Conservation (phyloP, 2,797 vertebrate genomes). For the Darevskia nairensis region DNA sequence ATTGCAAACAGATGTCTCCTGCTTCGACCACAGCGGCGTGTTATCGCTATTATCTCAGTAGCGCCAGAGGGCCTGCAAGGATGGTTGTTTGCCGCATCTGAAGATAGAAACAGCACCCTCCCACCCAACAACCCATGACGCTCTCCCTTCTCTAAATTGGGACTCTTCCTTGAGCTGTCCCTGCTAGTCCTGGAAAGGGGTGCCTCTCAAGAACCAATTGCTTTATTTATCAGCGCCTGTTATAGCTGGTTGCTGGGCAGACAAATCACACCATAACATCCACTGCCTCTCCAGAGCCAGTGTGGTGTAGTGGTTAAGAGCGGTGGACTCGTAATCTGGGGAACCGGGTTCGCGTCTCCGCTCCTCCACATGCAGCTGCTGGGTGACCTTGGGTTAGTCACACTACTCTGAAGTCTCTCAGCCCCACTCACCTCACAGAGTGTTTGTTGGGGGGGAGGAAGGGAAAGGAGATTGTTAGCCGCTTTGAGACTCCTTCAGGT, state of each 20-base stretch:
- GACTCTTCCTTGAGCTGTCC: background rate
- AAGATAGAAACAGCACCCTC: background rate
- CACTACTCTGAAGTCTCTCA: no score
- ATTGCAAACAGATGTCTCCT: background rate
- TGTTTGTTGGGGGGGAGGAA: no score
- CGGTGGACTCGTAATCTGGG: no score
- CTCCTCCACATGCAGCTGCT: no score
- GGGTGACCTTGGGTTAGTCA: no score
- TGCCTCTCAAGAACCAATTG: background rate
- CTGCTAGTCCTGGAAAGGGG: no score
- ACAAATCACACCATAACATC: background rate
- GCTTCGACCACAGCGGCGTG: background rate
- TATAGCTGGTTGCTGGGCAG: background rate
- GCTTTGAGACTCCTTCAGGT: no score
- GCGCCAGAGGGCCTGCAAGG: no score
- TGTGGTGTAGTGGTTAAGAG: no score
- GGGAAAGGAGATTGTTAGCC: no score
- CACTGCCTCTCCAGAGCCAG: background rate
- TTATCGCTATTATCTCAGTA: background rate
- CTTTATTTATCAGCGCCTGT: background rate
- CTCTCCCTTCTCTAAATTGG: background rate
- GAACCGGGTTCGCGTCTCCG: no score
- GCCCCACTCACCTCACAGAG: no score
- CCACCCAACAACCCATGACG: background rate
- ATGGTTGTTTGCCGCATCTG: background rate